Evolutionary conservation across 2,888 invertebrate genomes (phyloP), one percentile per base, ranked within the genome.

Genomic region (Cremastobaeus sp.): DNA sequence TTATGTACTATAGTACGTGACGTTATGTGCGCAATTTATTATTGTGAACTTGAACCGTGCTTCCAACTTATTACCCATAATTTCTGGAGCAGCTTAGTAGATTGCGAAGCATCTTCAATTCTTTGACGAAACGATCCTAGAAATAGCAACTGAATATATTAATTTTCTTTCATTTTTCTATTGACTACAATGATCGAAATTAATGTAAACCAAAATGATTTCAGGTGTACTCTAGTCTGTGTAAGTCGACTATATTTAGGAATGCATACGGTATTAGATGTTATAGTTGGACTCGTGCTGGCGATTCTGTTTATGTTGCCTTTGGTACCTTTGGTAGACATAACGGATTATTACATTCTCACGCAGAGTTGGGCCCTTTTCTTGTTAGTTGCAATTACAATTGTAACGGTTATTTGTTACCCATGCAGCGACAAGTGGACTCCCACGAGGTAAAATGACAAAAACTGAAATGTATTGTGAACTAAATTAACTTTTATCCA

Each of bases 191-290:
- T 12, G 3, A 37, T 32, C 15, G 37, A n/a, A 4, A 15, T 37
- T 37, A 57, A 28, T 30, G n/a, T n/a, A n/a, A n/a, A n/a, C n/a
- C n/a, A n/a, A n/a, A 3, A 68, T 30, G 37, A n/a, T 14, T 82
- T 88, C 80, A 78, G 92, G 91, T 95, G 96, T 84, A 87, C 91
- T 1, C 88, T 96, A 21, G 94, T 97, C 57, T 96, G 95, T 84
- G 89, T 93, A 52, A 97, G 96, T 88, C 89, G 97, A 80, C 88
- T 97, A 9, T 97, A 97, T 87, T 90, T 97, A 48, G 97, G 97
- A 78, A 97, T 97, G 97, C 97, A 97, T 84, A 94, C 95, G 80
- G 93, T 96, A 74, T 89, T 96, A 89, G 97, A 97, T 86, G 91
- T 97, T 74, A 89, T 96, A 59, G 95, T 92, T 9, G 97, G 97